Evolutionary conservation across 2,113 vertebrate species (phyloP).

Genomic region (Maccullochella peelii): DNA sequence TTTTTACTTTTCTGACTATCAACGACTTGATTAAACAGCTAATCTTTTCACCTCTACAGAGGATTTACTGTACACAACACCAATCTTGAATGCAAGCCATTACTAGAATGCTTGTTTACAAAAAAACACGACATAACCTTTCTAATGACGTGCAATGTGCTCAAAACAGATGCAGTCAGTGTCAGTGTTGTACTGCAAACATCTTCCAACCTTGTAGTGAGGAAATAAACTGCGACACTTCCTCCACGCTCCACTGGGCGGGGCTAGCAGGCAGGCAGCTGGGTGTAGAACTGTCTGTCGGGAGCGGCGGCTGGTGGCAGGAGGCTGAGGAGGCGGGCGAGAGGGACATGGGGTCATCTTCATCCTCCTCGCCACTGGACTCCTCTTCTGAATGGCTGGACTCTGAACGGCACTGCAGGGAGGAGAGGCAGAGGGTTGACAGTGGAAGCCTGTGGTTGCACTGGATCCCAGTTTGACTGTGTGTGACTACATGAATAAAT

Average conservation of each 20-base stretch:
- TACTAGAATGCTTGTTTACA: too few species aligned
- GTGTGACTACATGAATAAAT: neutral
- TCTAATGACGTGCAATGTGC: neutral
- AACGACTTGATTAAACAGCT: neutral
- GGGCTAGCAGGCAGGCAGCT: slow-evolving; percentile 89
- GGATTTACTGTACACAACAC: too few species aligned
- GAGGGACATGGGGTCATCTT: slow-evolving; percentile 88
- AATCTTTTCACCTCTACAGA: neutral
- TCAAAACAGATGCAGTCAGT: neutral
- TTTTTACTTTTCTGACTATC: too few species aligned
- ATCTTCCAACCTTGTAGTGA: slow-evolving; percentile 91
- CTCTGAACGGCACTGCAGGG: slow-evolving; percentile 89
- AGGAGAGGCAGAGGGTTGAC: neutral
- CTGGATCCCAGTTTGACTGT: neutral
- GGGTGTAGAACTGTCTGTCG: slow-evolving; percentile 79
- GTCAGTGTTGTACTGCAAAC: neutral
- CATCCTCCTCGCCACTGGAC: slow-evolving; percentile 92
- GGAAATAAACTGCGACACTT: slow-evolving; percentile 95
- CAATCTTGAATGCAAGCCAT: too few species aligned
- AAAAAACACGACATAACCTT: too few species aligned
- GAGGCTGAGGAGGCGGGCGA: slow-evolving; percentile 91
- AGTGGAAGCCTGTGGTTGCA: neutral
- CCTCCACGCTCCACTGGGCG: slow-evolving; percentile 94
- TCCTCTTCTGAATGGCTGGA: slow-evolving; percentile 95
- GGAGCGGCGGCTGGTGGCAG: slow-evolving; percentile 82